Evolutionary conservation across 2,113 vertebrate genomes (phyloP), one percentile per base, ranked within the genome.

Genomic region (Triplophysa dalaica): DNA sequence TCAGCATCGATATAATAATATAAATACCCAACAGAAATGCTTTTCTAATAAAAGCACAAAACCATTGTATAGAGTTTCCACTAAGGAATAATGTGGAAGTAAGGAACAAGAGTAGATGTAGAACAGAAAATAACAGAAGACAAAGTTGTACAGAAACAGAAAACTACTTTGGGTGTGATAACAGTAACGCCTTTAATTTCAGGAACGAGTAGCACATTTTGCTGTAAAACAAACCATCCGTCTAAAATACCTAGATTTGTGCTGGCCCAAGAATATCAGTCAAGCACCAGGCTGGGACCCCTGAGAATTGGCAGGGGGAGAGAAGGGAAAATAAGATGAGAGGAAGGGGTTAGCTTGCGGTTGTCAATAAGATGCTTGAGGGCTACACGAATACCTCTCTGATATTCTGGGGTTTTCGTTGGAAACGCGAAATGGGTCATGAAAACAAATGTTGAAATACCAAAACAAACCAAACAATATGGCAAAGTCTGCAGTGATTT

Each of bases 241-340:
- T 82, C 74, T 80, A 60, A 77, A 79, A 74, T 75, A 54, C 69
- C 78, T 66, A 84, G 64, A 66, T 86, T 75, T 80, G 80, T 75
- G 74, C 77, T 43, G 73, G 69, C 77, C 82, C 79, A 75, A 84
- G 77, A 75, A 70, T 76, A 79, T 63, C 77, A 70, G n/a, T 50
- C 56, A 12, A 67, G 52, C 24, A 45, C 82, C 79, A 72, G 70
- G 70, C 72, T 56, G 9, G 66, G 73, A 11, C 79, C 70, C 70
- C 1, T 2, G 67, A 81, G 77, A 66, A 78, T 26, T 48, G 48
- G 63, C 48, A 77, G 48, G 24, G 66, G n/a, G 24, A 54, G 63
- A 56, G n/a, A 68, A 73, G 73, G 72, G 41, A 54, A 45, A 82
- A 76, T 65, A 78, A 43, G 76, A 22, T 61, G 75, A 70, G 54